Evolutionary conservation across 2,113 vertebrate genomes (phyloP).

Genomic region (Python bivittatus): DNA sequence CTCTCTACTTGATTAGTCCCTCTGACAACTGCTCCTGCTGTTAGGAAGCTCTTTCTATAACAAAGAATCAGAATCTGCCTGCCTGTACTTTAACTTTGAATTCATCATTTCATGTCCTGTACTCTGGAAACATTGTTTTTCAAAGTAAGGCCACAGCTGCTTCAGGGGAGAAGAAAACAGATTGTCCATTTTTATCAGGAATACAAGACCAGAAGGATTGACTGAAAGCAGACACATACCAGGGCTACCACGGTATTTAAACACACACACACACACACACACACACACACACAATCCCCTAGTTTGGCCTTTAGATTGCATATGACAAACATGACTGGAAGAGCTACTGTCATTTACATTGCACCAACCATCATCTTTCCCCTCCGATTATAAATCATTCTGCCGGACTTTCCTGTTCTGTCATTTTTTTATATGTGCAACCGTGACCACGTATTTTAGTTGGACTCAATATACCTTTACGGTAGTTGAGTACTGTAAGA

Average conservation of each 20-base stretch:
- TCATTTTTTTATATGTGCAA: not conserved
- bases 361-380: not conserved
- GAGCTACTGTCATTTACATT: not conserved
- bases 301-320: not conserved
- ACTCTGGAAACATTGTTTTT: not conserved
- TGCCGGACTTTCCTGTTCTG: not conserved
- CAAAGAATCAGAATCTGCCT: not conserved
- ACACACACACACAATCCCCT: not conserved
- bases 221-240: not conserved
- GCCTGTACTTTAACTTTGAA: not conserved
- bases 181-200: not conserved
- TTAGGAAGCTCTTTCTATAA: not conserved
- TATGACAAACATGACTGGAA: not conserved
- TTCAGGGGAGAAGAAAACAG: not conserved
- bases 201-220: not conserved
- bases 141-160: not conserved
- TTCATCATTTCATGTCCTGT: not conserved
- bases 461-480: not conserved
- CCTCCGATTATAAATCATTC: not conserved
- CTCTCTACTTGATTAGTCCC: not conserved
- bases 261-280: not conserved
- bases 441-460: not conserved
- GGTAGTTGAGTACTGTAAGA: not conserved
- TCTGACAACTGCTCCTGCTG: not conserved
- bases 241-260: not conserved